Evolutionary conservation across 2,113 vertebrate species (phyloP).

Genomic region (Lycaon pictus): DNA sequence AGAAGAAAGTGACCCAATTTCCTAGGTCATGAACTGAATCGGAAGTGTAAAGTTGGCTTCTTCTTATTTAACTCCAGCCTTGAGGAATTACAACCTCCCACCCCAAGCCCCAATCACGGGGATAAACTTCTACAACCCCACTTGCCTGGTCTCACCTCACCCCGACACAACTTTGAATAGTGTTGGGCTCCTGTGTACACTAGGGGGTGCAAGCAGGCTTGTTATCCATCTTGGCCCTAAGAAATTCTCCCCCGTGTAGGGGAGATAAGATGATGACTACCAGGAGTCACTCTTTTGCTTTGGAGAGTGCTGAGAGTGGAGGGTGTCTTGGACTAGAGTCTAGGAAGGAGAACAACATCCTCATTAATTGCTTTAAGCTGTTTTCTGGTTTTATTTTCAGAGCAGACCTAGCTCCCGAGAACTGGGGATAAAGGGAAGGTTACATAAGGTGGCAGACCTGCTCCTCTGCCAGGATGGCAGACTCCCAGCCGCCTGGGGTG

Average conservation of each 20-base stretch:
- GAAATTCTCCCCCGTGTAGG: background rate
- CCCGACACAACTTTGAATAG: background rate
- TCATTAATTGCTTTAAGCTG: conserved; percentile 66
- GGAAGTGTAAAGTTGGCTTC: accelerated
- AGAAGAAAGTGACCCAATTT: background rate
- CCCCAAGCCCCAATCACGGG: background rate
- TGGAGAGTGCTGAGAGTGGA: conserved; percentile 36
- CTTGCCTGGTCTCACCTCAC: background rate
- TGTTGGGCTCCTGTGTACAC: conserved; percentile 63
- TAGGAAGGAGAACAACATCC: conserved; percentile 60
- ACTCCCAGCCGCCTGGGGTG: conserved; percentile 37
- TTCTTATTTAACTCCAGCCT: background rate
- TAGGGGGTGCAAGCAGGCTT: conserved; percentile 84
- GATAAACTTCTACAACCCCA: accelerated
- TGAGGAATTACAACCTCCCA: accelerated
- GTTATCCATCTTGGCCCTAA: background rate
- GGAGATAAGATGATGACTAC: background rate
- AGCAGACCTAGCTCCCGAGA: background rate
- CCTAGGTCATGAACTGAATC: background rate
- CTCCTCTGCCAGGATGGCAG: conserved; percentile 57
- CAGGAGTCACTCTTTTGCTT: background rate
- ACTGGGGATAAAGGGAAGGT: conserved; percentile 25
- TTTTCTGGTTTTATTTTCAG: conserved; percentile 70
- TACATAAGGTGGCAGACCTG: conserved; percentile 28
- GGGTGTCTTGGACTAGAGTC: conserved; percentile 52